Evolutionary conservation across 2,888 invertebrate genomes (phyloP).

Genomic region (Torymus aiolomorphi): DNA sequence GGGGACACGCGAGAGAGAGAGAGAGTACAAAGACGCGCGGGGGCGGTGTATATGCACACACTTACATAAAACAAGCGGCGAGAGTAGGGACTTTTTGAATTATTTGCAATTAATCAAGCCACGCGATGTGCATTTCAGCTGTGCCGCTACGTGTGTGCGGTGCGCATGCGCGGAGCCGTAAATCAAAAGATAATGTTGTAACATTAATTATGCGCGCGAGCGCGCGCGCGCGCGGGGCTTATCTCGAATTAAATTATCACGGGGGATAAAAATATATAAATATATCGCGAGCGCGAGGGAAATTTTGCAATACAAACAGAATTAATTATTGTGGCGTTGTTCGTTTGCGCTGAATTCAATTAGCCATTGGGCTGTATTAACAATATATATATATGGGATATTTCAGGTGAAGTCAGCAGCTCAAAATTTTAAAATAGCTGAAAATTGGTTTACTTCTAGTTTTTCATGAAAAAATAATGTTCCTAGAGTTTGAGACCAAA

Average conservation of each 20-base stretch:
- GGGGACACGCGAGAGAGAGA: constrained; percentile 43
- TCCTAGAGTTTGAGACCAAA: no score
- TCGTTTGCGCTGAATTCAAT: constrained; percentile 27
- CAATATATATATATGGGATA: no score
- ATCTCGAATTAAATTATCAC: constrained; percentile 55
- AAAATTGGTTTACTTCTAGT: no score
- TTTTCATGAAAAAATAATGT: no score
- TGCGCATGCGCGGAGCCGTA: constrained; percentile 29
- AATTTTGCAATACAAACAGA: constrained; percentile 50
- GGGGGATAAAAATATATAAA: constrained; percentile 7
- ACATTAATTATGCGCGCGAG: constrained; percentile 49
- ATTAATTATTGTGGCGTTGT: constrained; percentile 19
- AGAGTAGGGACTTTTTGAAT: constrained; percentile 19
- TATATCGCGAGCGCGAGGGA: not conserved
- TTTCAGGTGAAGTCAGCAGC: no score
- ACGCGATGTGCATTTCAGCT: constrained; percentile 39
- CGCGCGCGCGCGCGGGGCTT: constrained; percentile 14
- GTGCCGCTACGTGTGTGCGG: not conserved
- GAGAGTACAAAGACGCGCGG: constrained; percentile 35
- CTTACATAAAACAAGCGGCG: constrained; percentile 15
- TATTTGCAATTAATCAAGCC: constrained; percentile 55
- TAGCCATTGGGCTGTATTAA: constrained; percentile 4
- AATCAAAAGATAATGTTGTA: constrained; percentile 57
- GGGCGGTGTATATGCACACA: not conserved
- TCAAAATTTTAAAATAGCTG: no score